Evolutionary conservation across 2,888 invertebrate species (phyloP), one percentile per base, ranked within the genome.

Genomic region (Lycaena phlaeas): DNA sequence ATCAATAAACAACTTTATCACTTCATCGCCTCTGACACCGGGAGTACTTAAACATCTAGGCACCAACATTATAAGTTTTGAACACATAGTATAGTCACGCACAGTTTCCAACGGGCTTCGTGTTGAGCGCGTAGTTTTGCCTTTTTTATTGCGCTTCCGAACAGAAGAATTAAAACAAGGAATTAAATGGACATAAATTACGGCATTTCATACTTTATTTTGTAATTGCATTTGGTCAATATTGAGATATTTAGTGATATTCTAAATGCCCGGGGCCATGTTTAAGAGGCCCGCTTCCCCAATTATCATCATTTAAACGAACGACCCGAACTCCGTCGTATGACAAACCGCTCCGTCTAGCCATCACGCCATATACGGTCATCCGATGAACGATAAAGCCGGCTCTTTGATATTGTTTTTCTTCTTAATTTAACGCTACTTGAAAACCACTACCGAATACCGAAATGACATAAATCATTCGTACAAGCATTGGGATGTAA

Each of bases 1-100:
- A 82, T 82, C 77, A 82, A 79, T 82, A 81, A 78, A 77, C 73
- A 75, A 66, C 70, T 78, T 81, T 79, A 84, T 84, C 82, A 76
- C 73, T 75, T 74, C 76, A 84, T 84, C 82, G 68, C 61, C 61
- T 63, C 64, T 68, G 78, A 77, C 77, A 71, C 63, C 61, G 57
- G 52, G 60, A 58, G 69, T 65, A 68, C 70, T 73, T n/a, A 69
- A 61, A 73, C 67, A 67, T 67, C 72, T 65, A 69, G 66, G 64
- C 61, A 59, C 67, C 68, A 61, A 62, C 57, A 59, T 67, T 68
- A 69, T 68, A 61, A 69, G 59, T 70, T 70, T 73, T 72, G 61
- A 73, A 74, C 43, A 45, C 42, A 39, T 74, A 68, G n/a, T 69
- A 61, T 62, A 71, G 72, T 75, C 78, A 79, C 81, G 78, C 78